phyloP scores from a whole-genome alignment of 2,888 invertebrate species.

The Clanis bilineata region DNA sequence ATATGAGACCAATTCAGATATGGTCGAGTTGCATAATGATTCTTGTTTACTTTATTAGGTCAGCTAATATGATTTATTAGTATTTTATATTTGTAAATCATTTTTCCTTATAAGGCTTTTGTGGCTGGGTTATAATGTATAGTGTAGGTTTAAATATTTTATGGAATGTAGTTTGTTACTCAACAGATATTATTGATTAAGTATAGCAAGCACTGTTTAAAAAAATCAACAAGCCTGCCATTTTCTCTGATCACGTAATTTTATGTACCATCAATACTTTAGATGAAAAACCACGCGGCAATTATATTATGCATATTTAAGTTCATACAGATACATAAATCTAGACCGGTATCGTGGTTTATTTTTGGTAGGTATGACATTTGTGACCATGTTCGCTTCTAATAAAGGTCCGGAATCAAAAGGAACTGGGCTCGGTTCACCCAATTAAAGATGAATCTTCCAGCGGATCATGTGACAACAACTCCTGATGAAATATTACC shows the following conservation, averaged over 20 bases:
- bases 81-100: background rate
- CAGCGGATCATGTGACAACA: conserved; percentile 75
- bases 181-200: too few species aligned
- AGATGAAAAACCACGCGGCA: too few species aligned
- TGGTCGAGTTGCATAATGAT: conserved; percentile 9
- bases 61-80: conserved; percentile 5
- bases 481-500: conserved; percentile 71
- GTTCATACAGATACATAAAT: background rate
- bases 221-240: too few species aligned
- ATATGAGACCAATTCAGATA: background rate
- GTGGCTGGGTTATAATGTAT: background rate
- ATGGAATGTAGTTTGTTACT: too few species aligned
- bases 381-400: conserved; percentile 38
- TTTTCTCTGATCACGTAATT: background rate
- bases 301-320: background rate
- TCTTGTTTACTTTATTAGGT: background rate
- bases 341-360: background rate
- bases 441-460: conserved; percentile 78
- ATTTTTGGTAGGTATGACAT: conserved; percentile 36
- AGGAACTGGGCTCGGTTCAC: conserved; percentile 54
- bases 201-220: too few species aligned
- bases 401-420: conserved; percentile 52
- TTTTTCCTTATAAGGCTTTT: background rate
- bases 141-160: too few species aligned
- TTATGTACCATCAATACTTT: too few species aligned